Conservation (phyloP, 2,113 vertebrate species). For the Tyto alba region DNA sequence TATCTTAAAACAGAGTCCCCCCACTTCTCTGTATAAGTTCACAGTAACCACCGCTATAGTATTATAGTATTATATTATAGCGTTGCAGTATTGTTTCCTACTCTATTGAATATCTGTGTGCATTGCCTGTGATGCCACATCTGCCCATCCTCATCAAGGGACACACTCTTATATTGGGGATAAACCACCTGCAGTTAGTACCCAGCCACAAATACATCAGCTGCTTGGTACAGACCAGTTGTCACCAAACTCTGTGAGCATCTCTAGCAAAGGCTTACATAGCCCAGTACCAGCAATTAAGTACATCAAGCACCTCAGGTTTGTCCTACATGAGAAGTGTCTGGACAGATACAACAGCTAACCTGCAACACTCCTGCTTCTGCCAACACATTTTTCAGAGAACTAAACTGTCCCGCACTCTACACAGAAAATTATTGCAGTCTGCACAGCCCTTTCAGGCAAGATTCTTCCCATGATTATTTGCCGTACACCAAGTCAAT, state of each 20-base stretch:
- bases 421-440: background rate
- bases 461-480: background rate
- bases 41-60: background rate
- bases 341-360: background rate
- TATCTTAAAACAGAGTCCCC: background rate
- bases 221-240: background rate
- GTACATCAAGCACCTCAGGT: background rate
- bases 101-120: accelerated
- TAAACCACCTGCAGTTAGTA: background rate
- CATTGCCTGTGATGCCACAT: background rate
- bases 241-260: background rate
- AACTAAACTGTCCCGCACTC: background rate
- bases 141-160: background rate
- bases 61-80: too few species aligned
- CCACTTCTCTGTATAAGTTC: background rate
- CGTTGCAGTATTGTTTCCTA: background rate
- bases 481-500: background rate
- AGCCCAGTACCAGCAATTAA: background rate
- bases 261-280: background rate
- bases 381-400: background rate
- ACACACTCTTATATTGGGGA: background rate
- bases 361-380: background rate
- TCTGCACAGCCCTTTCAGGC: background rate
- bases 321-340: background rate
- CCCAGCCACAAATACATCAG: background rate